These are phyloP conservation scores for Alcedo quadribrachys DNA, from an alignment of 2,797 vertebrate species.

Conservation along the genomic window DNA sequence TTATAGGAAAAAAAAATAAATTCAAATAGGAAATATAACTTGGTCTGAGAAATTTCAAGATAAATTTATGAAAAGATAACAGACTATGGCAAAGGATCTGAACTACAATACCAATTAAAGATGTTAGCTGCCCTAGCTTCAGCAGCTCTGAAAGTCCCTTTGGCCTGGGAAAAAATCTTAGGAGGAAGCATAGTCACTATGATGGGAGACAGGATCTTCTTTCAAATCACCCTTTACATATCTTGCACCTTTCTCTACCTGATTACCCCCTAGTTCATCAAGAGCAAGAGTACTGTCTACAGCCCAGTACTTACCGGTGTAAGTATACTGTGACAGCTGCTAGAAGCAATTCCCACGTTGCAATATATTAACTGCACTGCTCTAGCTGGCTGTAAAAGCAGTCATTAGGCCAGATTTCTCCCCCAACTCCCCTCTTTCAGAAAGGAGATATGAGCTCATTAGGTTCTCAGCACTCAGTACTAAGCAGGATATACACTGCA, in stretches of 20 bases:
- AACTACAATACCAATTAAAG: neutral
- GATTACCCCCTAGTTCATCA: conserved; percentile 29
- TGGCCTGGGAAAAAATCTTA: neutral
- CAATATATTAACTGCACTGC: conserved; percentile 15
- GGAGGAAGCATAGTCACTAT: neutral
- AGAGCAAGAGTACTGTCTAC: neutral
- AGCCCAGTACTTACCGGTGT: neutral
- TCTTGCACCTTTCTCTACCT: conserved; percentile 12
- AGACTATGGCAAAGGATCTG: neutral
- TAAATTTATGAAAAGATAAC: neutral
- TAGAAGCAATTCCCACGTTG: conserved; percentile 24
- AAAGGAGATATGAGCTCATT: conserved; percentile 34
- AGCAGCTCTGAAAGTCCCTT: neutral
- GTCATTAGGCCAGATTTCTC: neutral
- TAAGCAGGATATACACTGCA: neutral
- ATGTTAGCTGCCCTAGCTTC: neutral
- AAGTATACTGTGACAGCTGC: neutral
- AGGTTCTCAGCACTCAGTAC: neutral
- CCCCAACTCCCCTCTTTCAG: neutral
- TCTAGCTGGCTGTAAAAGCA: conserved; percentile 21
- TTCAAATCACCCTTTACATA: neutral
- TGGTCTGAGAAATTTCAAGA: neutral
- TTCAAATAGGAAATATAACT: neutral
- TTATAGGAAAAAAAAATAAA: neutral
- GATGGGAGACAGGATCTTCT: neutral